phyloP scores from a whole-genome alignment of 2,888 invertebrate species.

The Microctonus brassicae region DNA sequence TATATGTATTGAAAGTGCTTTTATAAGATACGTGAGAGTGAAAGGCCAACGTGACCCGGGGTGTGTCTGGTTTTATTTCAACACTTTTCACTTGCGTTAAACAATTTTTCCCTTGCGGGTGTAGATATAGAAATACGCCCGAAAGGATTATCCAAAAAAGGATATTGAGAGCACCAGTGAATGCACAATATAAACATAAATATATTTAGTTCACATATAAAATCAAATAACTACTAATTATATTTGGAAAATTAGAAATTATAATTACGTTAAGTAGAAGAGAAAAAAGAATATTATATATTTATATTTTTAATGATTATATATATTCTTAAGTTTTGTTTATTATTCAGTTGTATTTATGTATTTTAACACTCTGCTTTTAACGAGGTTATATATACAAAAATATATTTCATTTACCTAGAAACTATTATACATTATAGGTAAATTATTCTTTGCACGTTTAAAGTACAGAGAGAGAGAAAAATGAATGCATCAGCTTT shows the following conservation, averaged over 20 bases:
- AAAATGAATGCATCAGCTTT: neutral
- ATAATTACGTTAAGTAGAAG: neutral
- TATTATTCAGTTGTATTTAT: neutral
- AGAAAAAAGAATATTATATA: no score
- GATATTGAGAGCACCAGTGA: constrained; percentile 13
- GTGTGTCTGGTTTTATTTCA: constrained; percentile 47
- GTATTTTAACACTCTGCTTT: neutral
- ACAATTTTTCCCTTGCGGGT: constrained; percentile 25
- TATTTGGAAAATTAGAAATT: neutral
- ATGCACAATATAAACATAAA: neutral
- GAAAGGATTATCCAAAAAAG: constrained; percentile 22
- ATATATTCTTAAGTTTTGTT: neutral
- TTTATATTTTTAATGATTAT: no score
- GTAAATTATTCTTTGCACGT: neutral
- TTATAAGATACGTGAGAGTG: constrained; percentile 43
- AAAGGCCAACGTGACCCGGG: constrained; percentile 52
- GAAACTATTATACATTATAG: neutral
- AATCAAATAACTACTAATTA: neutral
- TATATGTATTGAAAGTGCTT: neutral
- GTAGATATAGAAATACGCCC: neutral
- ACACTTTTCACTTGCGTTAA: constrained; percentile 42
- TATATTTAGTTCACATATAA: neutral
- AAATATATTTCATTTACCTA: neutral
- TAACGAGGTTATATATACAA: neutral
- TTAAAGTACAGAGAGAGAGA: neutral